These are phyloP conservation scores for Eupithecia exiguata DNA, from an alignment of 2,888 invertebrate species.

Conservation along the genomic window DNA sequence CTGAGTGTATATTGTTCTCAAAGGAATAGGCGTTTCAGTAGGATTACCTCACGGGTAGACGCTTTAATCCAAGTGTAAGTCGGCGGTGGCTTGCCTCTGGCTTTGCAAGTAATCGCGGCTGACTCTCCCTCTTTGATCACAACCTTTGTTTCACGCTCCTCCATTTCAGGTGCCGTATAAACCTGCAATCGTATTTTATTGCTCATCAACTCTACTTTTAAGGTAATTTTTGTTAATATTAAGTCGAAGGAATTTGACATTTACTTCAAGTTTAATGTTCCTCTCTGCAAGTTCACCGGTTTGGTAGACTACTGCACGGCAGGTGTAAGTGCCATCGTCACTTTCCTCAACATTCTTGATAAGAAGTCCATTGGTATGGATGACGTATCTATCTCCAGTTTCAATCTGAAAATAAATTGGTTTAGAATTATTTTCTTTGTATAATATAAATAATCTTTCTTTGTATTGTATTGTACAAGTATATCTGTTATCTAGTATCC, in stretches of 20 bases:
- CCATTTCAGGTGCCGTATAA: conserved; percentile 89
- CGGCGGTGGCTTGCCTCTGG: conserved; percentile 93
- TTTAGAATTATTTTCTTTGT: too few relatives aligned
- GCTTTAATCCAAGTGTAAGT: conserved; percentile 92
- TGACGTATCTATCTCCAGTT: conserved; percentile 88
- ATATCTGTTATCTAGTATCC: too few relatives aligned
- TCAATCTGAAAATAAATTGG: conserved; percentile 77
- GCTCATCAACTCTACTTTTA: neutral
- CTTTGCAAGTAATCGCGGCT: conserved; percentile 89
- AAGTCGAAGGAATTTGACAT: conserved; percentile 13
- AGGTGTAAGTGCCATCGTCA: conserved; percentile 94
- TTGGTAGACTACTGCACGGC: conserved; percentile 92
- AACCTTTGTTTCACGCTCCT: conserved; percentile 83
- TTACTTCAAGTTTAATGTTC: conserved; percentile 91
- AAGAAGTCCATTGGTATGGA: conserved; percentile 89
- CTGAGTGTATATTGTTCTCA: neutral
- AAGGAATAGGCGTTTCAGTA: conserved; percentile 1
- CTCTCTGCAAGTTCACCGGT: conserved; percentile 91
- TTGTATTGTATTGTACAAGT: too few relatives aligned
- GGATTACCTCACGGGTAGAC: conserved; percentile 83
- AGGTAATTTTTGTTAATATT: neutral
- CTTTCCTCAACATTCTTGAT: conserved; percentile 90
- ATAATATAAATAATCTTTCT: too few relatives aligned
- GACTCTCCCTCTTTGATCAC: conserved; percentile 92
- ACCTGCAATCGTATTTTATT: conserved; percentile 76